Conservation (phyloP, 2,888 invertebrate genomes). For the Macrosoma leucophasiata region DNA sequence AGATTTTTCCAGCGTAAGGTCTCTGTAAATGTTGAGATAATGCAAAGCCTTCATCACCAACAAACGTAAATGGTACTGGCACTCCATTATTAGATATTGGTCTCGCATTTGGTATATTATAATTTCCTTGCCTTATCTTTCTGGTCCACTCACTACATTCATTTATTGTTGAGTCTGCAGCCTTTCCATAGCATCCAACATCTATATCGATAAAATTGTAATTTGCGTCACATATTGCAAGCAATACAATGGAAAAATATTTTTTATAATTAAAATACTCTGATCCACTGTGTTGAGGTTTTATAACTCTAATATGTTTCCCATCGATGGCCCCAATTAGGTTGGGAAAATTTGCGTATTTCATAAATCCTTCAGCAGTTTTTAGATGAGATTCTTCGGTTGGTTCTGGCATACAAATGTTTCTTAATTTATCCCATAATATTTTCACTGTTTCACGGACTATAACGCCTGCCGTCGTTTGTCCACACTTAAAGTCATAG, state of each 20-base stretch:
- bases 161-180: conserved; percentile 7
- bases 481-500: conserved; percentile 8
- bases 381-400: conserved; percentile 15
- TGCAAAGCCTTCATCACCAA: conserved; percentile 19
- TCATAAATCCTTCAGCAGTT: conserved; percentile 13
- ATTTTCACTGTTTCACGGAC: conserved; percentile 14
- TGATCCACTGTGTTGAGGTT: conserved; percentile 22
- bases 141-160: conserved; percentile 9
- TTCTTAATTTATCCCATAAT: conserved; percentile 17
- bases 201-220: conserved; percentile 20
- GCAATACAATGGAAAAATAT: conserved; percentile 20
- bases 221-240: conserved; percentile 21
- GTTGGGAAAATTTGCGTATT: conserved; percentile 20
- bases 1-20: conserved; percentile 13
- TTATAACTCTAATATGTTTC: conserved; percentile 25
- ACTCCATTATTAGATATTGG: conserved; percentile 10
- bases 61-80: conserved; percentile 11
- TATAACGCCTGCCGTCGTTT: conserved; percentile 10
- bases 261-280: conserved; percentile 22
- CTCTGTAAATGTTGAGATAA: conserved; percentile 17
- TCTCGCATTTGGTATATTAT: conserved; percentile 12
- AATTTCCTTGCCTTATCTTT: conserved; percentile 12
- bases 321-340: conserved; percentile 24
- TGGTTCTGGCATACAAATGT: conserved; percentile 17
- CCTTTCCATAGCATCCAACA: conserved; percentile 18